These are phyloP conservation scores for Leptinotarsa lineolata DNA, from an alignment of 1,140 invertebrate genomes.

Conservation along the genomic window DNA sequence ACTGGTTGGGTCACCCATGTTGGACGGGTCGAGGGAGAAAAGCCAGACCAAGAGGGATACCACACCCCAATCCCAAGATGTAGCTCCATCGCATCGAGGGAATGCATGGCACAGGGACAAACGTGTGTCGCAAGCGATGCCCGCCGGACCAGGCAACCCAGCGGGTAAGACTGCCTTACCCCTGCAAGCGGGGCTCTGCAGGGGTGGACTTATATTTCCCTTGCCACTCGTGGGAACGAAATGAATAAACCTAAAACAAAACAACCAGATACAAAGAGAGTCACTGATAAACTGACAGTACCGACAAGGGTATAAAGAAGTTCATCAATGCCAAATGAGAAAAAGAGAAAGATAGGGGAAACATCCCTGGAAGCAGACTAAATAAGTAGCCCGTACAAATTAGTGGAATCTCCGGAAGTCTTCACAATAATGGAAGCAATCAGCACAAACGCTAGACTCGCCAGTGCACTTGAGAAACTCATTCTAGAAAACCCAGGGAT, in stretches of 20 bases:
- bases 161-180: background rate
- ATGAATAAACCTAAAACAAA: background rate
- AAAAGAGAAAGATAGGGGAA: background rate
- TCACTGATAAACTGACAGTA: background rate
- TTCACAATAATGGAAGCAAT: background rate
- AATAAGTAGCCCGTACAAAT: background rate
- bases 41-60: no score
- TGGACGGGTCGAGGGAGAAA: no score
- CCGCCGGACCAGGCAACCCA: background rate
- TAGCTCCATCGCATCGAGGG: background rate
- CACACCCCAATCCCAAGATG: background rate
- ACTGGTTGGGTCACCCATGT: no score
- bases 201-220: background rate
- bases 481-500: no score
- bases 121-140: background rate
- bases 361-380: background rate
- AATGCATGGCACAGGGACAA: background rate
- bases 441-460: no score
- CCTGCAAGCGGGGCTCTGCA: background rate
- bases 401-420: background rate
- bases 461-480: no score
- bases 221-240: slow-evolving; percentile 6
- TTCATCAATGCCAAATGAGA: background rate
- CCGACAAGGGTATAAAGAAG: background rate
- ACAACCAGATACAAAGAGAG: background rate